Conservation (phyloP, 2,888 invertebrate species). For the Leptopilina syphax region DNA sequence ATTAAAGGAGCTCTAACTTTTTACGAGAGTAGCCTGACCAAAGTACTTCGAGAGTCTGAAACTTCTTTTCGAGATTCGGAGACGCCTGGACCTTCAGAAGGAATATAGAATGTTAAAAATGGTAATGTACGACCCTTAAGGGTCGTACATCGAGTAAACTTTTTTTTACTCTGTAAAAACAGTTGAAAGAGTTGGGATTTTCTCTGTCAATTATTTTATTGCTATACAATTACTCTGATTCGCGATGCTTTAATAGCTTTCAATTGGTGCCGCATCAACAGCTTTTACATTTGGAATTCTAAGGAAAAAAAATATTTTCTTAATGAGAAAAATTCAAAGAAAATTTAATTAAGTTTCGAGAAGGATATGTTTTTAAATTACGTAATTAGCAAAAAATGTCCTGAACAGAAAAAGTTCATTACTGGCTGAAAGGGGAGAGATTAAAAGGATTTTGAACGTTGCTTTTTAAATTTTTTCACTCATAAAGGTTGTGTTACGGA, state of each 20-base stretch:
- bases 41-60: not conserved
- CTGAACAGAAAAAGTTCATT: not conserved
- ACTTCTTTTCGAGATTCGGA: not conserved
- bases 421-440: not conserved
- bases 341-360: conserved; percentile 7
- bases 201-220: not conserved
- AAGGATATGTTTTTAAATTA: conserved; percentile 14
- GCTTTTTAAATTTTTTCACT: not conserved
- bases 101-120: not conserved
- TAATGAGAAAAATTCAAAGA: not conserved
- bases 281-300: not conserved
- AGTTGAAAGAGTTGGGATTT: too few species aligned
- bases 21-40: conserved; percentile 29
- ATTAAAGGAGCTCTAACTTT: conserved; percentile 34
- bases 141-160: too few species aligned
- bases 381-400: conserved; percentile 16
- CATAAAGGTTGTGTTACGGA: not conserved
- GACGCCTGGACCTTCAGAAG: not conserved
- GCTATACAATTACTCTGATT: not conserved
- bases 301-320: not conserved
- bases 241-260: not conserved
- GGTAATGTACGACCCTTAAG: too few species aligned
- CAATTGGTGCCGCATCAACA: not conserved
- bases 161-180: too few species aligned
- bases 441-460: not conserved